Base-by-base conservation (phyloP, 2,113 vertebrate species). In the Calcarius ornatus region DNA sequence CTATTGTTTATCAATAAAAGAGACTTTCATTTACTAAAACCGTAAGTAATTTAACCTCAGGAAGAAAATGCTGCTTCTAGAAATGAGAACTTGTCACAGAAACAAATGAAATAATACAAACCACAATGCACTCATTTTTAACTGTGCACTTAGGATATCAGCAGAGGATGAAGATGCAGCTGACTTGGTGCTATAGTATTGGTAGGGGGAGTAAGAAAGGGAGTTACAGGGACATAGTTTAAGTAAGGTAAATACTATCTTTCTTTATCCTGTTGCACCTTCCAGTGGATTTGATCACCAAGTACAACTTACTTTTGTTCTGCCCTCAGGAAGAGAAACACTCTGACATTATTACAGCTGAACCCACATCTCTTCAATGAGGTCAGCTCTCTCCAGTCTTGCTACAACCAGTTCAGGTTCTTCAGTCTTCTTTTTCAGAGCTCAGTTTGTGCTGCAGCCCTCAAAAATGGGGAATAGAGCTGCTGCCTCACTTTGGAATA, bases 211-310 rank as follows among this genome's bases (percentile, higher is more conserved):
- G 23, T 27, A 86, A 59, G 69, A 92, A 90, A 84, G 12, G 21
- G 13, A 94, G 31, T 75, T 83, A 83, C 56, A 93, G 35, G 15
- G 23, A 78, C 19, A n/a, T 28, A 51, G n/a, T 59, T 66, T 63
- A 23, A 77, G 30, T 24, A 75, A 88, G 15, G 37, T 43, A 82
- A 80, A 83, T 3, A 31, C 10, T 78, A 16, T 80, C 80, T 81
- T 86, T 80, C 71, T 90, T 94, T 93, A 81, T 94, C 91, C 89
- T 95, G 65, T 95, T 96, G 91, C 95, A 89, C 88, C 91, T 97
- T 95, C 94, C 92, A 95, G 91, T 92, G 93, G 89, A 86, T 91
- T 89, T 81, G 48, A 89, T 81, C 65, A 94, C 37, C 57, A 94
- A 93, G 65, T 95, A 90, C 92, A 96, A 68, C 11, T 25, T 60